These are phyloP conservation scores for Spilosoma lubricipeda DNA, from an alignment of 2,888 invertebrate species.

Conservation along the genomic window DNA sequence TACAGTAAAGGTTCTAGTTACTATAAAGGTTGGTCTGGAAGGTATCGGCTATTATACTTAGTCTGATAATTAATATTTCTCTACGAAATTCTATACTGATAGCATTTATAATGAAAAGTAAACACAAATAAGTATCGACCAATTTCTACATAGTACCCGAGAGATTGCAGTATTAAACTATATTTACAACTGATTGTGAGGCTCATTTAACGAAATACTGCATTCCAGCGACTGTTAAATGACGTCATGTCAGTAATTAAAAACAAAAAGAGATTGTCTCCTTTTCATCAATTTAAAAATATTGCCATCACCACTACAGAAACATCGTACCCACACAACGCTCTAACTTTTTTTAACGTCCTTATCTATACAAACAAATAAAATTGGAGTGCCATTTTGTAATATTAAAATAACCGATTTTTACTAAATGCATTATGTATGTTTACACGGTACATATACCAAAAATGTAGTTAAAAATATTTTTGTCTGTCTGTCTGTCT, in stretches of 20 bases:
- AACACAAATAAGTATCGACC: not conserved
- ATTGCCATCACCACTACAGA: not conserved
- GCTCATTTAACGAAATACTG: not conserved
- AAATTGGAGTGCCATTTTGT: too few relatives aligned
- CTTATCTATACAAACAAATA: too few relatives aligned
- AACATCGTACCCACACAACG: not conserved
- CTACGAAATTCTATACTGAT: not conserved
- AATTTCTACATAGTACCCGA: not conserved
- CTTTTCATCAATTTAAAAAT: not conserved
- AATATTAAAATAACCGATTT: too few relatives aligned
- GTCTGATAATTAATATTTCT: not conserved
- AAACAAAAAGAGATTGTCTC: too few relatives aligned
- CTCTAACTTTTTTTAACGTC: not conserved
- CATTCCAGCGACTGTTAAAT: too few relatives aligned
- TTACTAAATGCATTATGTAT: too few relatives aligned
- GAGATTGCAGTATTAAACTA: not conserved
- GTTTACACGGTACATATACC: too few relatives aligned
- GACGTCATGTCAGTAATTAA: too few relatives aligned
- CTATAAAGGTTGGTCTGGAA: not conserved
- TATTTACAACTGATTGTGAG: not conserved
- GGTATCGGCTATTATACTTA: not conserved
- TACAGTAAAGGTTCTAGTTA: too few relatives aligned
- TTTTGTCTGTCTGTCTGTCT: too few relatives aligned
- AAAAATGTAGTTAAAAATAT: too few relatives aligned
- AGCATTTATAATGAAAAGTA: not conserved